Conservation (phyloP, 1,140 invertebrate species). For the Macrocentrus cingulum region DNA sequence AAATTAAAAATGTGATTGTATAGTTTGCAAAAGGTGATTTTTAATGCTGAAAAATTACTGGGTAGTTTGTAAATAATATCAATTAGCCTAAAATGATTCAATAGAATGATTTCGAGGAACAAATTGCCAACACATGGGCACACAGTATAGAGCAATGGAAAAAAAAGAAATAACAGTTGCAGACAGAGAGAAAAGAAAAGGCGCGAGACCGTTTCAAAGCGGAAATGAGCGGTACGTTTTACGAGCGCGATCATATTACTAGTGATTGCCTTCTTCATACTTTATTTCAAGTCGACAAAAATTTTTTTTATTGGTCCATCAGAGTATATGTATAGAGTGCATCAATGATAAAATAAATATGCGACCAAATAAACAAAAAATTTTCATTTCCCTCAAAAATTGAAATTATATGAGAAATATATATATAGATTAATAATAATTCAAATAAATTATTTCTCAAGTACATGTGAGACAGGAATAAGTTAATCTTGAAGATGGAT, state of each 20-base stretch:
- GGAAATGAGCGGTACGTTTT: slow-evolving; percentile 48
- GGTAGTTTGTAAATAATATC: slow-evolving; percentile 2
- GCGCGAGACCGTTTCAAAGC: slow-evolving; percentile 21
- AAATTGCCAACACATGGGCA: too few species aligned
- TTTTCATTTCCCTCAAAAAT: too few species aligned
- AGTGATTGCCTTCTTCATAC: slow-evolving; percentile 23
- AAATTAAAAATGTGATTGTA: too few species aligned
- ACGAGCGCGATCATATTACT: slow-evolving; percentile 37
- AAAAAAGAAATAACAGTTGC: neutral
- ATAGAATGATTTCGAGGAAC: too few species aligned
- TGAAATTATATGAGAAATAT: too few species aligned
- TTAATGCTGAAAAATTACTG: too few species aligned
- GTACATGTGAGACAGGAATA: neutral
- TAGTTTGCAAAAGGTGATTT: too few species aligned
- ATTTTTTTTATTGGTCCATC: too few species aligned
- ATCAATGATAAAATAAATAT: too few species aligned
- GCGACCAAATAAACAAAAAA: too few species aligned
- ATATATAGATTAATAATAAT: too few species aligned
- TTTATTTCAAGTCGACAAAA: slow-evolving; percentile 10
- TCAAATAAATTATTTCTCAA: neutral
- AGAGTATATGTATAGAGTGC: too few species aligned
- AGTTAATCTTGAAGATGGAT: slow-evolving; percentile 1
- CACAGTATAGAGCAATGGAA: neutral
- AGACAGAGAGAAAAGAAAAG: slow-evolving; percentile 8
- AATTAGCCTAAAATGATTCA: neutral